Evolutionary conservation across 2,888 invertebrate species (phyloP), one percentile per base, ranked within the genome.

Genomic region (Drosophila algonquin): DNA sequence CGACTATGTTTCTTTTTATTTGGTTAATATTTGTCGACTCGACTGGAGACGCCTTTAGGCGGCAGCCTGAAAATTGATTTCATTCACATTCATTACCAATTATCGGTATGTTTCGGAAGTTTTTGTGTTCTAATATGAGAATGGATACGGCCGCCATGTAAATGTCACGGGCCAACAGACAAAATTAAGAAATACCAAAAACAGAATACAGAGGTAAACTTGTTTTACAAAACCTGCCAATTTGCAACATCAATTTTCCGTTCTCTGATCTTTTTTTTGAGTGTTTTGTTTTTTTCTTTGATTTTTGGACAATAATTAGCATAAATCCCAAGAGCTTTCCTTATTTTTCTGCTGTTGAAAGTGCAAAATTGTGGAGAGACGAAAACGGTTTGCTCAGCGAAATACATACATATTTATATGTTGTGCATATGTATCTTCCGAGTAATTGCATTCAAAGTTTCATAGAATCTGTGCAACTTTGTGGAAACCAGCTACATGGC

Each of bases 141-240:
- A 62, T 21, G 44, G 30, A 30, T 30, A 30, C 8, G 30, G 21
- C 5, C 32, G 60, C 65, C 78, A 84, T 80, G 78, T 78, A 87
- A 83, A 88, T 82, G 79, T 85, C 76, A 72, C 68, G 67, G 74
- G 60, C 71, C 56, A 67, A 63, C 40, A 77, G 52, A 64, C 74
- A 64, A 74, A 78, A 81, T 76, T 75, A 55, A 85, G 55, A 45
- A 76, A 55, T 35, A 54, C 7, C 51, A 46, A 57, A 63, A 60
- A 59, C 61, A 52, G 48, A 77, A 63, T 30, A 35, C 30, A 16
- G 55, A 77, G 82, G 83, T 85, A 87, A 87, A 85, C 74, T 80
- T 76, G 82, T 82, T 85, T 68, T 63, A 63, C 70, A 82, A 82
- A 82, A 71, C 73, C 77, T 64, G 46, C 63, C 63, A 79, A 79